phyloP scores from a whole-genome alignment of 1,140 invertebrate species.

The Delia radicum region DNA sequence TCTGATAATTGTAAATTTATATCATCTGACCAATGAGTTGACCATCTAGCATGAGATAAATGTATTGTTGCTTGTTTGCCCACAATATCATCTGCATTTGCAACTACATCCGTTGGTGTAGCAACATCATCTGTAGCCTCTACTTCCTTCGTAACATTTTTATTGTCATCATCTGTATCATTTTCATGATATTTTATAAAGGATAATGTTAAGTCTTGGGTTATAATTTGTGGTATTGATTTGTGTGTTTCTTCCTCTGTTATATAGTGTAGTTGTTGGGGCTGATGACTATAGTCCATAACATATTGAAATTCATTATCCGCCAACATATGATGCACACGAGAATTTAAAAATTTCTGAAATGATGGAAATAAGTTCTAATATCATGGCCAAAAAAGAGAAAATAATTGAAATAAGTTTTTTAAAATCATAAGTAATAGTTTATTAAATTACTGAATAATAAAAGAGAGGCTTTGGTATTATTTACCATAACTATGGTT shows the following conservation, averaged over 20 bases:
- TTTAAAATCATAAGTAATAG: no score
- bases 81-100: neutral
- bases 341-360: conserved; percentile 66
- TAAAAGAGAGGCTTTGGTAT: no score
- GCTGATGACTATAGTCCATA: neutral
- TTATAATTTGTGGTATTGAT: neutral
- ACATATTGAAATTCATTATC: neutral
- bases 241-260: neutral
- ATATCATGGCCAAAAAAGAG: no score
- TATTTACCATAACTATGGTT: no score
- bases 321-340: conserved; percentile 58
- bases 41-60: conserved; percentile 25
- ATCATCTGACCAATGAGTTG: conserved; percentile 15
- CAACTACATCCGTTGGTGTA: neutral
- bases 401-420: no score
- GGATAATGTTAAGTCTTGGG: neutral
- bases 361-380: conserved; percentile 72
- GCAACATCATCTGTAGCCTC: neutral
- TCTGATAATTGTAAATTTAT: conserved; percentile 37
- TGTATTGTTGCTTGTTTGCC: conserved; percentile 6
- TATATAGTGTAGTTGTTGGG: neutral
- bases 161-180: neutral
- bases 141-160: neutral
- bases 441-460: no score
- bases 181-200: neutral